Percentiles rank a stretch among this genome's conserved stretches.
Conservation (phyloP, 2,888 invertebrate species). For the Metalampra italica region DNA sequence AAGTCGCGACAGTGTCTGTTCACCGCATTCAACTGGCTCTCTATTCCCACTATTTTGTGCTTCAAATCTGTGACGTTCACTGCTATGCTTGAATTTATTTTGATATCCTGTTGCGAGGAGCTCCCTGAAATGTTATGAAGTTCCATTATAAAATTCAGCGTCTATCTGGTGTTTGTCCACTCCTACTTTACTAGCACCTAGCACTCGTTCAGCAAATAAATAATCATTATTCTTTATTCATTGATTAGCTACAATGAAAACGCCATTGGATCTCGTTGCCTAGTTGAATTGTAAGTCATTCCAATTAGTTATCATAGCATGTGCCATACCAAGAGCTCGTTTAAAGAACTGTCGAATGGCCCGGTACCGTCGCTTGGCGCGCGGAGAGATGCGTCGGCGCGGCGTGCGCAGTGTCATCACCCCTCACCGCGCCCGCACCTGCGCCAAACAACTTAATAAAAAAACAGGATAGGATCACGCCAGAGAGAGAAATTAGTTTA, state of each 20-base stretch:
- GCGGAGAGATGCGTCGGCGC: slow-evolving; percentile 64
- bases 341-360: slow-evolving; percentile 58
- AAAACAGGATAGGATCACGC: background rate
- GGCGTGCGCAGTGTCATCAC: slow-evolving; percentile 62
- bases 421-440: slow-evolving; percentile 27
- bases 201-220: too few species aligned
- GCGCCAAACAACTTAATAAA: slow-evolving; percentile 2
- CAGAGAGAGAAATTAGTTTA: too few species aligned
- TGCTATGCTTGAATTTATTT: slow-evolving; percentile 56
- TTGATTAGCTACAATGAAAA: too few species aligned
- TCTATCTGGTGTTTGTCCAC: too few species aligned
- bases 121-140: slow-evolving; percentile 41
- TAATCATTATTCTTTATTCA: too few species aligned
- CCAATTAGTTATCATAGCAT: too few species aligned
- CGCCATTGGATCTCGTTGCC: too few species aligned
- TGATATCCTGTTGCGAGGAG: slow-evolving; percentile 50
- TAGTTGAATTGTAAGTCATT: too few species aligned
- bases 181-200: too few species aligned
- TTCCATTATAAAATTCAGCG: too few species aligned
- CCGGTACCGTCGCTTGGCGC: slow-evolving; percentile 54
- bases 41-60: slow-evolving; percentile 51
- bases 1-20: slow-evolving; percentile 46
- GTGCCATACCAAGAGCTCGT: slow-evolving; percentile 56
- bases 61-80: slow-evolving; percentile 56
- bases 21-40: slow-evolving; percentile 49